These are phyloP conservation scores for Ganaspis brasiliensis DNA, from an alignment of 2,888 invertebrate genomes.

Conservation along the genomic window DNA sequence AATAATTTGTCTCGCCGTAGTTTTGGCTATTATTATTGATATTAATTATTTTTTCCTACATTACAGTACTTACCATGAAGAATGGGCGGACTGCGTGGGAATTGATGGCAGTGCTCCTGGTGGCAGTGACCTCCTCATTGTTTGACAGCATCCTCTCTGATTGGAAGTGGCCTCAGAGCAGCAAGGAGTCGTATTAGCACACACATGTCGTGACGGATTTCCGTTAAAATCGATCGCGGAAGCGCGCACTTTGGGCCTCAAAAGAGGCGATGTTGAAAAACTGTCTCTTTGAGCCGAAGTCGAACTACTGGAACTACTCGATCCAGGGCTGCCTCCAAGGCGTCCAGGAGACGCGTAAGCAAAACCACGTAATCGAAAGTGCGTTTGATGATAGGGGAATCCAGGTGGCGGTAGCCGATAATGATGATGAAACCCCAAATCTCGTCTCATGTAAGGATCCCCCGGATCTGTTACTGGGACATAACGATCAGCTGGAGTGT, in stretches of 20 bases:
- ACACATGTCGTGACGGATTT: constrained; percentile 66
- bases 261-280: constrained; percentile 78
- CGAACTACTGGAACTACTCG: constrained; percentile 81
- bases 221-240: constrained; percentile 76
- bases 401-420: constrained; percentile 82
- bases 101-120: constrained; percentile 81
- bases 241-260: constrained; percentile 78
- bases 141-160: constrained; percentile 83
- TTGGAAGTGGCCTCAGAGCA: constrained; percentile 81
- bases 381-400: constrained; percentile 79
- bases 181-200: constrained; percentile 74
- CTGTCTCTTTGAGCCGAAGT: constrained; percentile 80
- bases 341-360: constrained; percentile 78
- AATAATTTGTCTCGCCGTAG: too few relatives aligned
- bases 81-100: constrained; percentile 71
- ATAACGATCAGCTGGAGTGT: constrained; percentile 88
- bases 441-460: constrained; percentile 84
- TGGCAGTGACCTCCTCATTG: constrained; percentile 83
- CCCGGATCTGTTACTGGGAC: constrained; percentile 82
- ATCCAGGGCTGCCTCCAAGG: constrained; percentile 80
- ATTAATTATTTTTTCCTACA: too few relatives aligned
- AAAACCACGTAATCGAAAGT: constrained; percentile 77
- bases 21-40: too few relatives aligned
- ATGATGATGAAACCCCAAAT: constrained; percentile 83
- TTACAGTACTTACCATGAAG: constrained; percentile 77